These are phyloP conservation scores for Cerastis leucographa DNA, from an alignment of 2,888 invertebrate genomes.

Conservation along the genomic window DNA sequence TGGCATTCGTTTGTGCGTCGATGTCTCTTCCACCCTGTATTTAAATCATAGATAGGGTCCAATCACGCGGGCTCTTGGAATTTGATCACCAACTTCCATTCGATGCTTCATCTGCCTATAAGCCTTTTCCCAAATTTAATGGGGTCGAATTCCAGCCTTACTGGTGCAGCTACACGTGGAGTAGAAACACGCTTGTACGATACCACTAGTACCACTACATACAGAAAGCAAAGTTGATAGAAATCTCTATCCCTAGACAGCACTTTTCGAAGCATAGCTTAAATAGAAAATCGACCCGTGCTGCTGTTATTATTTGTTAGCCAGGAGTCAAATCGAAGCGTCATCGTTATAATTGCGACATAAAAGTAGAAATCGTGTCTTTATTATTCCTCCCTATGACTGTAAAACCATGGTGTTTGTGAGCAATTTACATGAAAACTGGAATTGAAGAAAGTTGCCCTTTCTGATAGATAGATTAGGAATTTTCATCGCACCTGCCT, in stretches of 20 bases:
- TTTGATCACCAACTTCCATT: neutral
- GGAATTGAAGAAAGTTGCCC: constrained; percentile 43
- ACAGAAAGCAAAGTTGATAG: no score
- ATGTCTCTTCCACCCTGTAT: neutral
- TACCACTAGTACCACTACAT: no score
- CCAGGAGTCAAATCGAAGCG: neutral
- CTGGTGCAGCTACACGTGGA: no score
- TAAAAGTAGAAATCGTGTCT: neutral
- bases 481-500: constrained; percentile 41
- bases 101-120: no score
- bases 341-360: neutral
- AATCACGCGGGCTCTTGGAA: neutral
- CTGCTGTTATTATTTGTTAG: no score
- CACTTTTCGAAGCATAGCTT: no score
- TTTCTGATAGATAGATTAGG: constrained; percentile 30
- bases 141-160: no score
- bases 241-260: no score
- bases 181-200: no score
- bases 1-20: no score
- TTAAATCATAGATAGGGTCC: neutral
- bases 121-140: no score
- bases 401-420: neutral
- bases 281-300: no score
- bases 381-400: constrained; percentile 14
- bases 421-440: constrained; percentile 33